A percentile compares a stretch with the other conserved stretches of the same genome.
Evolutionary conservation across 2,113 vertebrate genomes (phyloP).

Genomic region (Lycocorax pyrrhopterus): DNA sequence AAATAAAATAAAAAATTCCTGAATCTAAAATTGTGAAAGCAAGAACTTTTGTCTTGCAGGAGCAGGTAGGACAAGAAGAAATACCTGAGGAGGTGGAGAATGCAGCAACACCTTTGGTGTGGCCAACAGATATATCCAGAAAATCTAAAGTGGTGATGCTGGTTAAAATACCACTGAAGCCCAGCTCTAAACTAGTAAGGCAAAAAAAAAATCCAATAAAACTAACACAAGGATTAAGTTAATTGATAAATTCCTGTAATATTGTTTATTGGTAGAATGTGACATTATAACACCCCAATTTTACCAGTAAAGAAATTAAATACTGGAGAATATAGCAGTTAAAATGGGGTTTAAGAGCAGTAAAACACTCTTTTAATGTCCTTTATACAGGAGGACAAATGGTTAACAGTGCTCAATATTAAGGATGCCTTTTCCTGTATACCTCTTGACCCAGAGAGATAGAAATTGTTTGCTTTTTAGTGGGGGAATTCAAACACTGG

Average conservation of each 20-base stretch:
- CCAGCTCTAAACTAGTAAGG: background rate
- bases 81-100: background rate
- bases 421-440: background rate
- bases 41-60: background rate
- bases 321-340: background rate
- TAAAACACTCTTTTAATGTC: background rate
- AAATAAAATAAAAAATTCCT: background rate
- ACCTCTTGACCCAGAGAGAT: background rate
- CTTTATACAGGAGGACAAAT: background rate
- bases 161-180: background rate
- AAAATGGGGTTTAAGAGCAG: background rate
- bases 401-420: background rate
- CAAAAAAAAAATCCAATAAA: background rate
- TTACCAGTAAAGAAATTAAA: background rate
- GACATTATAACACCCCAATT: background rate
- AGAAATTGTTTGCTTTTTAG: background rate
- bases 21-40: background rate
- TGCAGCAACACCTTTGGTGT: background rate
- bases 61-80: background rate
- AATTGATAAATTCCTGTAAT: background rate
- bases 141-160: background rate
- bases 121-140: rapidly evolving
- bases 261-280: background rate
- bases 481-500: background rate
- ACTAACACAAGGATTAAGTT: background rate